Base-by-base conservation (phyloP, 2,888 invertebrate genomes). In the Plemyria rubiginata region DNA sequence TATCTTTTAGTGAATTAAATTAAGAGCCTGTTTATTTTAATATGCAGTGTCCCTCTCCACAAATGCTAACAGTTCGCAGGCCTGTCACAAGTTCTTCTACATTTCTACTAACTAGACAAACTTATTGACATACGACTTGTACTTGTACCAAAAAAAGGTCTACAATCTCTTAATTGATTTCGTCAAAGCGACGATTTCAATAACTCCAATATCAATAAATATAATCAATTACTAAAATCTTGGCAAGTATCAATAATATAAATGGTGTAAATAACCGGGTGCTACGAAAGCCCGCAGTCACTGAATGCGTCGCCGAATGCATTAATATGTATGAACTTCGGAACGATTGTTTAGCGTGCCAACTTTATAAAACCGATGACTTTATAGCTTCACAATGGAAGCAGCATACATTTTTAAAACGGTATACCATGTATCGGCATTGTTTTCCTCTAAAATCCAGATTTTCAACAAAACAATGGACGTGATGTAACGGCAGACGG, bases 241-340 rank as follows among this genome's bases (percentile, higher is more conserved):
- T 64, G 36, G 59, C 65, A 54, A 60, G 52, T 64, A 41, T 53
- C 67, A 68, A 22, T 22, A 70, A 74, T 71, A 68, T 69, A 65
- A 70, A 65, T 67, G 51, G 67, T 72, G 69, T 74, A 76, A 74
- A 78, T 78, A 81, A 80, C 81, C 73, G 76, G 70, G 70, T 73
- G 71, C 62, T 73, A 67, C 68, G 67, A 76, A 77, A 64, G 63
- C 74, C 75, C 76, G 74, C 65, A 54, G 80, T 82, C 82, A 79
- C 81, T 79, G 75, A 70, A 66, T 60, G 76, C 80, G 81, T 82
- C 81, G 78, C 77, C 73, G 70, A 77, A 71, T 74, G 71, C 77
- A 85, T 85, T 82, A 86, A 86, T 85, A 85, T 86, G 85, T 85
- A 86, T 86, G 83, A 86, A 80, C 71, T 50, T 49, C 60, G 65